A percentile compares a stretch with the other conserved stretches of the same genome.
Conservation (phyloP, 2,888 invertebrate species). For the Xestia c-nigrum region DNA sequence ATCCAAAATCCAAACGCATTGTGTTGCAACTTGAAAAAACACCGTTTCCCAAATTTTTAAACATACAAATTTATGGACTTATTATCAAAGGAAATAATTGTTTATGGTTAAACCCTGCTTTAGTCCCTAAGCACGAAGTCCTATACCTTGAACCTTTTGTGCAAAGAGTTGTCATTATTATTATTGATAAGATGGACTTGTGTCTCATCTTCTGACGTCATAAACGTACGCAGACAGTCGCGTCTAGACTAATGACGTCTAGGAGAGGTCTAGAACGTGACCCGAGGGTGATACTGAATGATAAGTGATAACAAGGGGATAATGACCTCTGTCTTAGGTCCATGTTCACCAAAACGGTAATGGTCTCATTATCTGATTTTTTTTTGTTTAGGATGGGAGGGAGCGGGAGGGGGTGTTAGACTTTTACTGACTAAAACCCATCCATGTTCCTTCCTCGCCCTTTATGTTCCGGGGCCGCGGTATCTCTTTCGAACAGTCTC, state of each 20-base stretch:
- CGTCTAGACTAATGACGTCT: slow-evolving; percentile 37
- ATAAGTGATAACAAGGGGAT: slow-evolving; percentile 2
- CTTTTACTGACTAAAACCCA: too few relatives aligned
- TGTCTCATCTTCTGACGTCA: slow-evolving; percentile 25
- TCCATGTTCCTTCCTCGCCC: too few relatives aligned
- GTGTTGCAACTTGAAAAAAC: too few relatives aligned
- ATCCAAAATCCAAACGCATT: too few relatives aligned
- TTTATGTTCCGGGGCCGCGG: too few relatives aligned
- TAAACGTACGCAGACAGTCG: neutral
- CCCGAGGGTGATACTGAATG: slow-evolving; percentile 12
- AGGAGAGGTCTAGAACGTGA: slow-evolving; percentile 36
- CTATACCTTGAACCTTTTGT: neutral
- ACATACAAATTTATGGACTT: too few relatives aligned
- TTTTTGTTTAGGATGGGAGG: too few relatives aligned
- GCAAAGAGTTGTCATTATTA: neutral
- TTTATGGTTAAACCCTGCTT: neutral
- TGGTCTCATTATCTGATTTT: too few relatives aligned
- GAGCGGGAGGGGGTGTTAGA: too few relatives aligned
- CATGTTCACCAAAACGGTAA: too few relatives aligned
- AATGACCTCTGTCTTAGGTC: neutral
- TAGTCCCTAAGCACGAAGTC: neutral
- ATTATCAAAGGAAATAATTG: neutral
- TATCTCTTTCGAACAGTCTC: too few relatives aligned
- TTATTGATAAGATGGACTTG: neutral
- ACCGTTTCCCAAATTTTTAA: too few relatives aligned